Evolutionary conservation across 2,888 invertebrate genomes (phyloP).

Genomic region (Blomia tropicalis): DNA sequence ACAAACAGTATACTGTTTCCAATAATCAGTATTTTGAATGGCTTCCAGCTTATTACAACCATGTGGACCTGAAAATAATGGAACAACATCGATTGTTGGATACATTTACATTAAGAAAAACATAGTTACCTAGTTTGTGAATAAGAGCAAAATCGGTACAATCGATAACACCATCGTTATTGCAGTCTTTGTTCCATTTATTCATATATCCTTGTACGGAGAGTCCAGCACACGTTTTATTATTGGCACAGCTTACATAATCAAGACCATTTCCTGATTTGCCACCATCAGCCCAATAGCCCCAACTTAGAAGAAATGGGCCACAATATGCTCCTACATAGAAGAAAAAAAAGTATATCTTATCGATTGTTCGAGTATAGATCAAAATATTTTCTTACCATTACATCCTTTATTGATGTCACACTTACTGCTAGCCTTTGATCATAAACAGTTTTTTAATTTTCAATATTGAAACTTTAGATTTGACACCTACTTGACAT

Average conservation of each 20-base stretch:
- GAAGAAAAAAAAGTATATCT: neutral
- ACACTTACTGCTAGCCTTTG: constrained; percentile 34
- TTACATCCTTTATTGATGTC: constrained; percentile 43
- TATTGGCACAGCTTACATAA: constrained; percentile 53
- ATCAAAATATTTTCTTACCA: neutral
- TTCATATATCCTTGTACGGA: constrained; percentile 64
- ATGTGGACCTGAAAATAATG: constrained; percentile 20
- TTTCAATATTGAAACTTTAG: too few relatives aligned
- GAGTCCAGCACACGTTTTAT: constrained; percentile 57
- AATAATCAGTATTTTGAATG: constrained; percentile 19
- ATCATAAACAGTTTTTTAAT: neutral
- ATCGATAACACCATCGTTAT: constrained; percentile 26
- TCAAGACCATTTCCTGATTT: constrained; percentile 44
- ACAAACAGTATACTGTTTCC: constrained; percentile 5
- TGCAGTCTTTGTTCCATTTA: constrained; percentile 34
- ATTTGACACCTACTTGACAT: constrained; percentile 32
- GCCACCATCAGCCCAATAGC: constrained; percentile 68
- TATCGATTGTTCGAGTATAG: neutral
- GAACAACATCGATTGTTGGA: too few relatives aligned
- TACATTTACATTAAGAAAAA: too few relatives aligned
- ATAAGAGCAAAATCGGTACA: constrained; percentile 29
- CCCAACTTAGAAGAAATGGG: constrained; percentile 67
- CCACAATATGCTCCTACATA: constrained; percentile 47
- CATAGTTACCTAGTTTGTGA: constrained; percentile 29
- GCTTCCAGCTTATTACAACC: constrained; percentile 15